Base-by-base conservation (phyloP, 64 coral and sea anemone species). In the Montipora efflorescens region DNA sequence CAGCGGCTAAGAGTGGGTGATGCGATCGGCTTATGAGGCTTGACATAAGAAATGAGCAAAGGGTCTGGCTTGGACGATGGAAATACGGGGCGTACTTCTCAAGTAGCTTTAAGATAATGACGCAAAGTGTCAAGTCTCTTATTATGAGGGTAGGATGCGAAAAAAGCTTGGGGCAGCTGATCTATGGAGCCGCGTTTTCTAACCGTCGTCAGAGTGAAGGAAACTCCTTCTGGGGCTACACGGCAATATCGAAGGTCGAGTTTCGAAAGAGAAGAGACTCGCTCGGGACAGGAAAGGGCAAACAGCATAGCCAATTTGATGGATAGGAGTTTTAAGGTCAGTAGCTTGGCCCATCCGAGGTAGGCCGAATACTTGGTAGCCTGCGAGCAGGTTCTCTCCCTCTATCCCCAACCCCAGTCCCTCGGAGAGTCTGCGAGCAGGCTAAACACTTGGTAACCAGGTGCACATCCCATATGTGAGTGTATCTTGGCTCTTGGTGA, bases 251-350 rank as follows among this genome's bases (percentile, higher is more conserved):
- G 36, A 36, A 36, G 36, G 36, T 36, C 36, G 36, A 36, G 36
- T 36, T 36, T 36, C 36, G 36, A 36, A 36, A 36, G 36, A 36
- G 36, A 36, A 36, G 36, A 36, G 36, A 36, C 1, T 36, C 36
- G 36, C 36, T 36, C 36, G 36, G 36, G 36, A 36, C 36, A 36
- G 36, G 1, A 36, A 36, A 36, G 36, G 36, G 1, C 36, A 74
- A 73, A 62, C 71, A 48, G 76, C 5, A 48, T 92, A 2, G 52
- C 71, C 23, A 93, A 78, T 77, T 93, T 87, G 47, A 22, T 43
- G 1, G 13, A 49, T 57, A 78, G 43, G 61, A 21, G 58, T 23
- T 74, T 93, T 66, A 93, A 49, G 0, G 62, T 51, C 61, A 64
- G 61, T 64, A 64, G 61, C 61, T 64, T 64, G 61, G 61, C 13